A percentile compares a stretch with the other conserved stretches of the same genome.
Conservation (phyloP, 1,140 invertebrate genomes). For the Dendroctonus ponderosae region DNA sequence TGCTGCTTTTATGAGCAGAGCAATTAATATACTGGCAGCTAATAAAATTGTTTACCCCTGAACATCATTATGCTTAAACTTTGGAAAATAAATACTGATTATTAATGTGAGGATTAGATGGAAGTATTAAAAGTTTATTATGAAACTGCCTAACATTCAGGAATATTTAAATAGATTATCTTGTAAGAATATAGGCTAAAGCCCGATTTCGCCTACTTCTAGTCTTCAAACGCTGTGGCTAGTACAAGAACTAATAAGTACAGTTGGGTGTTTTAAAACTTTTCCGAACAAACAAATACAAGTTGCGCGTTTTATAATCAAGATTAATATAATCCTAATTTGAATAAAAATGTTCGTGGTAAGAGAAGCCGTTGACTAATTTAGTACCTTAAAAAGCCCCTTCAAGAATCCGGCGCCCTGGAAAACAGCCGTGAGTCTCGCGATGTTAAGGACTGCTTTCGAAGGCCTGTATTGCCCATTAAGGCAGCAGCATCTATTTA, state of each 20-base stretch:
- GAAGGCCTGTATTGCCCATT: conserved; percentile 35
- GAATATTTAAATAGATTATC: no score
- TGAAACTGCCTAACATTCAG: no score
- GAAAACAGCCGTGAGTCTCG: conserved; percentile 25
- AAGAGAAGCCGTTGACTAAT: conserved; percentile 44
- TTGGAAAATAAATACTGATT: no score
- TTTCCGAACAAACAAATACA: not conserved
- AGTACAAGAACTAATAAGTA: conserved; percentile 2
- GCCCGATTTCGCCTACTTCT: not conserved
- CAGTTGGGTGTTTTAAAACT: not conserved
- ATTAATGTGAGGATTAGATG: no score
- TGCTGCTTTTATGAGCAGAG: no score
- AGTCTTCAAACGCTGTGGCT: not conserved
- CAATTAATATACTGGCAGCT: no score
- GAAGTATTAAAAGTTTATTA: no score
- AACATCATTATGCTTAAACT: no score
- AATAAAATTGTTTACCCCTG: no score
- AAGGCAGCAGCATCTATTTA: conserved; percentile 48
- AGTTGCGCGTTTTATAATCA: conserved; percentile 44
- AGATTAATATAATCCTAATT: conserved; percentile 46
- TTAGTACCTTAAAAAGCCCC: conserved; percentile 45
- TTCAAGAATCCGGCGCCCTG: conserved; percentile 35
- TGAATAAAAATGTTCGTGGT: conserved; percentile 41
- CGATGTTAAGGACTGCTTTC: conserved; percentile 36
- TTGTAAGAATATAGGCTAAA: no score